Base-by-base conservation (phyloP, 1,140 invertebrate genomes). In the Diorhabda carinulata region DNA sequence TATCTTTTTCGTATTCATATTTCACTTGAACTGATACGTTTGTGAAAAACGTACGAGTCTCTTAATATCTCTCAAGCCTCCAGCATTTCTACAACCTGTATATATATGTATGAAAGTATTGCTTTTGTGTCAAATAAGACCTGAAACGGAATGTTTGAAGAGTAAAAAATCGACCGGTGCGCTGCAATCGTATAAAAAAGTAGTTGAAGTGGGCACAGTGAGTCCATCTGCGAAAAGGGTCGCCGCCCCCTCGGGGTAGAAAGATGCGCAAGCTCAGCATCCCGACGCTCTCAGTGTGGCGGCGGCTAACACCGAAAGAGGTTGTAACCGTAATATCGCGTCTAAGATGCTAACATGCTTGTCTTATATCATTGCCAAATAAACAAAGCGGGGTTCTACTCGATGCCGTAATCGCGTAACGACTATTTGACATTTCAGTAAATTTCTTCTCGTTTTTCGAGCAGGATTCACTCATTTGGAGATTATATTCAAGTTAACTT, bases 221-320 rank as follows among this genome's bases (percentile, higher is more conserved):
- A 65, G 64, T 65, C 47, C 64, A 65, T 65, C 64, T 65, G 64
- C 64, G 64, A 65, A 44, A 43, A 65, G 64, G 56, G 64, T 47
- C 52, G 64, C 64, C 64, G 64, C 64, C 64, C 64, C 64, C 64
- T 57, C 40, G 42, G 52, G 61, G 43, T 45, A 40, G 10, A 42
- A 45, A 43, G 45, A 45, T 43, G 65, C 65, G 65, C 65, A 67
- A n/a, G 57, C 65, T 56, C 65, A 67, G 65, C 65, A 60, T 67
- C 65, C 65, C 65, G 65, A 67, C 65, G 65, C 65, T 67, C 65
- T 67, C 58, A 67, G 65, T 67, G 65, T 67, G 65, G 65, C 57
- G 65, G 65, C 57, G 65, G 65, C 65, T 57, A 43, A 56, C 65
- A 52, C 58, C 65, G 44, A 43, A 44, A 60, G 25, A 67, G 57